Evolutionary conservation across 2,888 invertebrate species (phyloP).

Genomic region (Drosophila testacea): DNA sequence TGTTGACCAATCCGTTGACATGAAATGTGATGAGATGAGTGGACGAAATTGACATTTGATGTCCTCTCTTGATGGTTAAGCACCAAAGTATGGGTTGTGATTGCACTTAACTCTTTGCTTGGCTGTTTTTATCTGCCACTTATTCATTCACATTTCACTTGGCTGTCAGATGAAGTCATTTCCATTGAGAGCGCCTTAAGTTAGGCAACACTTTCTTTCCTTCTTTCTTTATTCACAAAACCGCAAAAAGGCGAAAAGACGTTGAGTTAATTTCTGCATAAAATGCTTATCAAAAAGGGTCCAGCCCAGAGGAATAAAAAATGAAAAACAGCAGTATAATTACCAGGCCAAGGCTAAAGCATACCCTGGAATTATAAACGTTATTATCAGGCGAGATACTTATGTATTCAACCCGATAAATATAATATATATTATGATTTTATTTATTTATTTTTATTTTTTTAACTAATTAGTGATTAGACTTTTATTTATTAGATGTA

Average conservation of each 20-base stretch:
- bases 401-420: no score
- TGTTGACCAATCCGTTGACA: conserved; percentile 29
- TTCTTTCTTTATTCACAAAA: background rate
- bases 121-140: conserved; percentile 26
- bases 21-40: conserved; percentile 16
- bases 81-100: background rate
- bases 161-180: conserved; percentile 40
- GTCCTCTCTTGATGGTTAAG: background rate
- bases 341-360: background rate
- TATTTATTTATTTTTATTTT: no score
- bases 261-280: conserved; percentile 28
- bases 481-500: no score
- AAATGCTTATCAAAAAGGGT: conserved; percentile 34
- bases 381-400: no score
- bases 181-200: conserved; percentile 16
- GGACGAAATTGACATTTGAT: conserved; percentile 48
- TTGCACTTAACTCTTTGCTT: conserved; percentile 15
- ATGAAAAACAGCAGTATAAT: background rate
- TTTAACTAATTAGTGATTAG: no score
- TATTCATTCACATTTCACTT: conserved; percentile 17
- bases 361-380: conserved; percentile 5
- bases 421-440: no score
- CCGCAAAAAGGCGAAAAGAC: conserved; percentile 7
- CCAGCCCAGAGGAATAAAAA: conserved; percentile 11
- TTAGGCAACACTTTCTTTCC: conserved; percentile 30